Base-by-base conservation (phyloP, 1,140 invertebrate genomes). In the Micrasema longulum region DNA sequence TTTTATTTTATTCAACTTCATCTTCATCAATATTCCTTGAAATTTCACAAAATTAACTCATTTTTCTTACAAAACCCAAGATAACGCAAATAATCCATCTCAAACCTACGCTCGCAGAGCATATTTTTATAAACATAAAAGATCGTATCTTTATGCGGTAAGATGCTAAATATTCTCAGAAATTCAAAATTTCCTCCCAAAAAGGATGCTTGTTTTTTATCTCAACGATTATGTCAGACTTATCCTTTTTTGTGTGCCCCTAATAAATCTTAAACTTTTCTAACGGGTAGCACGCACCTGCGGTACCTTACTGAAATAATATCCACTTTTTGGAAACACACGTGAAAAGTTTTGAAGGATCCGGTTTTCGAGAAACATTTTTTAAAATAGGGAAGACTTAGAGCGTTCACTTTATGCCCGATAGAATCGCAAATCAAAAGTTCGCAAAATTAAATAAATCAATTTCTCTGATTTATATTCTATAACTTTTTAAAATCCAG, bases 221-320 rank as follows among this genome's bases (percentile, higher is more conserved):
- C 74, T 75, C 71, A 67, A 72, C 74, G 74, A 75, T 75, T 75
- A 75, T 75, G 74, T 75, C 74, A 75, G 74, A 72, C 74, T 75
- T 75, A 72, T 75, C 71, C 70, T 72, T 70, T 71, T 69, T 53
- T 75, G 55, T 66, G 70, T 72, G 74, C 70, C 70, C 74, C 67
- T 72, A 75, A 75, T 75, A 75, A 75, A 75, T 75, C 74, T 75
- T 60, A 41, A 75, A 75, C 66, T 75, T 75, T 75, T 62, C 64
- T 65, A 36, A 47, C 47, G 41, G 66, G 69, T 69, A 75, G 72
- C 74, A 75, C 70, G 70, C 74, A 75, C 69, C 74, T 75, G 74
- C 69, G 74, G 57, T 72, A 67, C 74, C 70, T 69, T 53, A 41
- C 36, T 41, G 64, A 74, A 74, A 75, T 63, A 71, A 53, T 75